Conservation (phyloP, 2,113 vertebrate genomes). For the Furnarius figulus region DNA sequence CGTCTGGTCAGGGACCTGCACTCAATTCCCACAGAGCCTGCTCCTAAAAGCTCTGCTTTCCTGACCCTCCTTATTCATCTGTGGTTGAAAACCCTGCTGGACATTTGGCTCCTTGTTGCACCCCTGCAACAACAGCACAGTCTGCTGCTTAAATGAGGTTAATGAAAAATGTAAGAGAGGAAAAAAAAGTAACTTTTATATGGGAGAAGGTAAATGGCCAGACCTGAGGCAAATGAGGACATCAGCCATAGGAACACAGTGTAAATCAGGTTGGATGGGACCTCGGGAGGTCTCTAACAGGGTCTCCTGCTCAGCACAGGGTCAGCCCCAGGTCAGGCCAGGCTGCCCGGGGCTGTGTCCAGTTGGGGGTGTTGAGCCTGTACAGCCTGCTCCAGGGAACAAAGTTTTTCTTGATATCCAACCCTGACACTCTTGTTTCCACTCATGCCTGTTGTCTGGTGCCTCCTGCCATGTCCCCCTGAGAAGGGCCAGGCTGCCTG, state of each 20-base stretch:
- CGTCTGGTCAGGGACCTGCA: background rate
- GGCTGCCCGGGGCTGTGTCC: background rate
- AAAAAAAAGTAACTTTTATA: background rate
- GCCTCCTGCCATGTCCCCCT: fast-evolving
- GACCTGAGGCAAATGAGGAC: background rate
- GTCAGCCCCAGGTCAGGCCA: background rate
- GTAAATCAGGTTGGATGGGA: background rate
- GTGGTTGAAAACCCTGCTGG: background rate
- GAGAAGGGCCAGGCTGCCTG: background rate
- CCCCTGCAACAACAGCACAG: background rate
- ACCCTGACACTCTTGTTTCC: background rate
- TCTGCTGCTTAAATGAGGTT: background rate
- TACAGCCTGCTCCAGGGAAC: background rate
- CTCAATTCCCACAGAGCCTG: background rate
- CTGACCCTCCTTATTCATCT: background rate
- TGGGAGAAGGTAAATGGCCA: background rate
- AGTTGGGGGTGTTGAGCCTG: background rate
- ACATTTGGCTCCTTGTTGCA: background rate
- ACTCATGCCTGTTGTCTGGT: background rate
- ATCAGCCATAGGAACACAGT: background rate
- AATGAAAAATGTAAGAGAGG: background rate
- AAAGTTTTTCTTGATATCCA: background rate
- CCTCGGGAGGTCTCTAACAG: fast-evolving
- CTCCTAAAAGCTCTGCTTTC: background rate
- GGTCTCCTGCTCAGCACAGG: background rate